Evolutionary conservation across 2,797 vertebrate genomes (phyloP).

Genomic region (Gobionotothen gibberifrons): DNA sequence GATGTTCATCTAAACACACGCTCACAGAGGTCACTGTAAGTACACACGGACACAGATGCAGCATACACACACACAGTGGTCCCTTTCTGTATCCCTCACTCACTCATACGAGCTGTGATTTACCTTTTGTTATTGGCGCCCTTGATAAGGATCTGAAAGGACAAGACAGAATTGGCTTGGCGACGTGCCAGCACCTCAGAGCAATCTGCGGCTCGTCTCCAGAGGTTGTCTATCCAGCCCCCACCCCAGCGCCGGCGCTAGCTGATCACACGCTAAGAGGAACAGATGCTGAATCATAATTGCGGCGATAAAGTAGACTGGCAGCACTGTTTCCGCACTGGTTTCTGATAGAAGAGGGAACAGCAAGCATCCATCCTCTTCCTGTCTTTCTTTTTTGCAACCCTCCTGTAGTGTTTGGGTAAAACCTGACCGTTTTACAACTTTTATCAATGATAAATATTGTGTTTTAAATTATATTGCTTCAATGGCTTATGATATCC

Average conservation of each 20-base stretch:
- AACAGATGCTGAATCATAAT: constrained; percentile 81
- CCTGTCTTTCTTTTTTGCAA: constrained; percentile 46
- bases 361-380: constrained; percentile 41
- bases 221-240: constrained; percentile 51
- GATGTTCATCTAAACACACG: constrained; percentile 10
- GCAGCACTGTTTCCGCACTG: constrained; percentile 37
- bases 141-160: constrained; percentile 81
- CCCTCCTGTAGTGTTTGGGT: too few relatives aligned
- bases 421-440: too few relatives aligned
- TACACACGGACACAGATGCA: constrained; percentile 8
- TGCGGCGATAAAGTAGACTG: constrained; percentile 64
- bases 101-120: constrained; percentile 55
- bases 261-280: constrained; percentile 63
- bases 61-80: not conserved
- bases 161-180: constrained; percentile 77
- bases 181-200: constrained; percentile 65
- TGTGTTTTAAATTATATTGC: too few relatives aligned
- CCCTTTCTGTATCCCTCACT: constrained; percentile 22
- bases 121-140: constrained; percentile 72
- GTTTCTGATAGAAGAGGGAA: constrained; percentile 8
- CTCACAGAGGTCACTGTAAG: not conserved
- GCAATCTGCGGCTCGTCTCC: constrained; percentile 67
- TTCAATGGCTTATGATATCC: too few relatives aligned
- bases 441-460: too few relatives aligned
- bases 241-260: constrained; percentile 7